Conservation (phyloP, 1,140 invertebrate species). For the Drosophila tristis region DNA sequence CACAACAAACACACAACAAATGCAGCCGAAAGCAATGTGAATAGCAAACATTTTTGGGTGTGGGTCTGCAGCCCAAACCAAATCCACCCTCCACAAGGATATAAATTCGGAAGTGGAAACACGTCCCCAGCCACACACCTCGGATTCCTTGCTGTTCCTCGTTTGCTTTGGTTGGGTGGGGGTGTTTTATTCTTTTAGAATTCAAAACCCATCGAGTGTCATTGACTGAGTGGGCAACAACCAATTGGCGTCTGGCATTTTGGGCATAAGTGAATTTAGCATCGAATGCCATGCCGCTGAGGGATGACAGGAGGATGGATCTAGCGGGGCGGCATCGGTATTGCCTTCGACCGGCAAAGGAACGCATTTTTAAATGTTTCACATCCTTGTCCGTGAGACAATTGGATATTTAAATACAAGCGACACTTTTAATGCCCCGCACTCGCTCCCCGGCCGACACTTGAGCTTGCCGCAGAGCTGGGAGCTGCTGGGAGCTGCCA, state of each 20-base stretch:
- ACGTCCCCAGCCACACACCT: slow-evolving; percentile 52
- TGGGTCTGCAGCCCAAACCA: slow-evolving; percentile 18
- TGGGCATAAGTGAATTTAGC: slow-evolving; percentile 62
- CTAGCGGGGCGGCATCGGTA: neutral
- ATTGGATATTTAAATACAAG: slow-evolving; percentile 76
- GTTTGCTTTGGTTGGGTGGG: slow-evolving; percentile 1
- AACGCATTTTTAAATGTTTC: slow-evolving; percentile 79
- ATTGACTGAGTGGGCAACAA: slow-evolving; percentile 65
- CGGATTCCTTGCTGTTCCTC: slow-evolving; percentile 38
- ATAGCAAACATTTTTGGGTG: slow-evolving; percentile 52
- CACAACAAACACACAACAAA: slow-evolving; percentile 33
- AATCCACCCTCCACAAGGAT: slow-evolving; percentile 47
- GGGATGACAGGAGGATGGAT: neutral
- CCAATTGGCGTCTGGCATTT: slow-evolving; percentile 46
- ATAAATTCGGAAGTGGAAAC: slow-evolving; percentile 54
- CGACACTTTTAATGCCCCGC: slow-evolving; percentile 70
- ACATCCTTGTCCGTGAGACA: slow-evolving; percentile 55
- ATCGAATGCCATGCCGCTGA: slow-evolving; percentile 4
- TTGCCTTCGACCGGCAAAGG: neutral
- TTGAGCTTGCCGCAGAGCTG: neutral
- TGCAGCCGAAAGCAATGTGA: slow-evolving; percentile 56
- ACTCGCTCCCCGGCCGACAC: slow-evolving; percentile 15
- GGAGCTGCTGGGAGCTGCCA: neutral
- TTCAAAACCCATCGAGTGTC: slow-evolving; percentile 74
- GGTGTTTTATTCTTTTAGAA: slow-evolving; percentile 58